A percentile compares a stretch with the other conserved stretches of the same genome.
These are phyloP conservation scores for Antrozous pallidus DNA, from an alignment of 2,797 vertebrate genomes.

Conservation along the genomic window DNA sequence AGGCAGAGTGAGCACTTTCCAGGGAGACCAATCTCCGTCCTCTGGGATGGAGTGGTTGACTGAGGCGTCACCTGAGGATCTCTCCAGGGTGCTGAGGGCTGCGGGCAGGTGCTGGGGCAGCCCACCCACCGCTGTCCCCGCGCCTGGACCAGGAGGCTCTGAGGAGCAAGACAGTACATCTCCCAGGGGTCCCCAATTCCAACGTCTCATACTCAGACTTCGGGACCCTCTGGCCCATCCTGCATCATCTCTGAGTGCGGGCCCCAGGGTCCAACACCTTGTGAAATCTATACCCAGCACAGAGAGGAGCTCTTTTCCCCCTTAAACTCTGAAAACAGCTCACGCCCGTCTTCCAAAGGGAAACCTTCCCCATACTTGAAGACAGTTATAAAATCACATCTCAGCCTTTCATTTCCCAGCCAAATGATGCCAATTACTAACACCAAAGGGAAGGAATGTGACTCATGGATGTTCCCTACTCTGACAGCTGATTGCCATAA, in stretches of 20 bases:
- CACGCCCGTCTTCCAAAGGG: background rate
- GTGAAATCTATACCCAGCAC: background rate
- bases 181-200: background rate
- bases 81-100: background rate
- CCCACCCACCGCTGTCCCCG: background rate
- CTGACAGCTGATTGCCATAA: slow-evolving; percentile 6
- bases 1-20: background rate
- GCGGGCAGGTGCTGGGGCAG: background rate
- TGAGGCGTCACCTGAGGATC: background rate
- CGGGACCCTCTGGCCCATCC: background rate
- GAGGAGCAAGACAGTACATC: background rate
- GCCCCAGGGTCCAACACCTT: background rate
- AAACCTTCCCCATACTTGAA: background rate
- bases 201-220: background rate
- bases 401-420: slow-evolving; percentile 24
- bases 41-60: too few relatives aligned
- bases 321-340: background rate
- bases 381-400: slow-evolving; percentile 13
- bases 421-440: slow-evolving; percentile 10
- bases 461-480: slow-evolving; percentile 28
- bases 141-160: background rate
- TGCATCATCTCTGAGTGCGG: background rate
- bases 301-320: background rate
- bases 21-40: background rate
- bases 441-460: slow-evolving; percentile 8